Evolutionary conservation across 2,888 invertebrate genomes (phyloP), one percentile per base, ranked within the genome.

Genomic region (Napeogenes sylphis): DNA sequence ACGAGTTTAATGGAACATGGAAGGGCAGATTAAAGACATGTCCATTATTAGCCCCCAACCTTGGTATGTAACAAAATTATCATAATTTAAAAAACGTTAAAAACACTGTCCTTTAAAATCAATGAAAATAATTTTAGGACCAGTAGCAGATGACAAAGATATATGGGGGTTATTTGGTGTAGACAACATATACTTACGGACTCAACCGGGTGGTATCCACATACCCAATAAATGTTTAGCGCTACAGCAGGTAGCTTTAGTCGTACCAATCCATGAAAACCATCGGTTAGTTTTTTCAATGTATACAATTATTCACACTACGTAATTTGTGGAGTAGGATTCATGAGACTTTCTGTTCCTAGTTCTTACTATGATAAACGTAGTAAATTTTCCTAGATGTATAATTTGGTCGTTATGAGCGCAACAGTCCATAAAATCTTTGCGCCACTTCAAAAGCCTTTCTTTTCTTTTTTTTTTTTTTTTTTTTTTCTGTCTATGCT

Each of bases 171-270:
- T 93, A 33, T 87, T 93, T 66, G 80, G 90, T 63, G 89, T 95
- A 71, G 94, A 94, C 74, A 86, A 85, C 69, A 84, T 85, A 68
- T 91, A 93, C 68, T 82, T 91, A 8, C 91, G 93, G 77, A 83
- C 67, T 21, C 65, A 65, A 21, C 45, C 92, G 2, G 98, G 98
- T 13, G 98, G 98, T 21, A 92, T 93, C 70, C 96, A 94, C 82
- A 87, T 88, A 63, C 97, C 98, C 0, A 77, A 82, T 13, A 87
- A 92, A 42, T 94, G 94, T 74, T 82, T 83, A 59, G 90, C 97
- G 3, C 91, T 94, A 57, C 93, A 95, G 79, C 93, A 91, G 72
- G 94, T 97, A 60, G 98, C 98, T 66, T 93, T 99, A 66, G 92
- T 98, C 66, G 93, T 98, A 66, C 98, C 98, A 45, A 56, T 98